These are phyloP conservation scores for Plodia interpunctella DNA, from an alignment of 1,140 invertebrate genomes.

Conservation along the genomic window DNA sequence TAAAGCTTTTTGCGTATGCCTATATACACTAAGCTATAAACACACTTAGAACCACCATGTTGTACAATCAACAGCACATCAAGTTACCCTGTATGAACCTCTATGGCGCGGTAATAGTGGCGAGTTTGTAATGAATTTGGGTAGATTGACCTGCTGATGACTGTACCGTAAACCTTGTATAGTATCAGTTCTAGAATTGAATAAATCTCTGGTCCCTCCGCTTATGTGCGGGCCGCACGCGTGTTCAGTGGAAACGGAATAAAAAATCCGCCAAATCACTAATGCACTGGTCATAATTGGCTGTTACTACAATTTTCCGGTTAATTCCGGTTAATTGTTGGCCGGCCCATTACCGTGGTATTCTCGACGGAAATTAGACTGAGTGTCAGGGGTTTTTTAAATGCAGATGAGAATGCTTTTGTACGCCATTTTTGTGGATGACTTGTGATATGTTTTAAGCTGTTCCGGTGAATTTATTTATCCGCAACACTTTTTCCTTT, in stretches of 20 bases:
- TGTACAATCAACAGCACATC: too few relatives aligned
- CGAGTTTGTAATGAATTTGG: too few relatives aligned
- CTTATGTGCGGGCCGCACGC: background rate
- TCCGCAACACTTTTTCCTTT: too few relatives aligned
- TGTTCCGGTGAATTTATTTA: too few relatives aligned
- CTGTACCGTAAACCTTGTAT: too few relatives aligned
- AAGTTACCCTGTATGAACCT: too few relatives aligned
- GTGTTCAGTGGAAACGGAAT: slow-evolving; percentile 1
- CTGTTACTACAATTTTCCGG: slow-evolving; percentile 8
- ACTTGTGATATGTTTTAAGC: too few relatives aligned
- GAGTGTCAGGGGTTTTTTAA: background rate
- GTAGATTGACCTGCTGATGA: too few relatives aligned
- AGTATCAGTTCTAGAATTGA: background rate
- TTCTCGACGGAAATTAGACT: background rate
- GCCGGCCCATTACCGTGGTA: background rate
- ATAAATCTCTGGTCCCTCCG: background rate
- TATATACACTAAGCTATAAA: too few relatives aligned
- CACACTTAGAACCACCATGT: too few relatives aligned
- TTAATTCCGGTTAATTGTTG: slow-evolving; percentile 4
- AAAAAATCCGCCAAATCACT: slow-evolving; percentile 13
- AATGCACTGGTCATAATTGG: slow-evolving; percentile 10
- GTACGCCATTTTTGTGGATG: background rate
- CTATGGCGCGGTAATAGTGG: too few relatives aligned
- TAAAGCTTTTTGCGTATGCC: too few relatives aligned
- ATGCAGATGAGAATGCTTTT: slow-evolving; percentile 1